A percentile compares a stretch with the other conserved stretches of the same genome.
These are phyloP conservation scores for Drosophila niveifrons DNA, from an alignment of 2,888 invertebrate species.

Conservation along the genomic window DNA sequence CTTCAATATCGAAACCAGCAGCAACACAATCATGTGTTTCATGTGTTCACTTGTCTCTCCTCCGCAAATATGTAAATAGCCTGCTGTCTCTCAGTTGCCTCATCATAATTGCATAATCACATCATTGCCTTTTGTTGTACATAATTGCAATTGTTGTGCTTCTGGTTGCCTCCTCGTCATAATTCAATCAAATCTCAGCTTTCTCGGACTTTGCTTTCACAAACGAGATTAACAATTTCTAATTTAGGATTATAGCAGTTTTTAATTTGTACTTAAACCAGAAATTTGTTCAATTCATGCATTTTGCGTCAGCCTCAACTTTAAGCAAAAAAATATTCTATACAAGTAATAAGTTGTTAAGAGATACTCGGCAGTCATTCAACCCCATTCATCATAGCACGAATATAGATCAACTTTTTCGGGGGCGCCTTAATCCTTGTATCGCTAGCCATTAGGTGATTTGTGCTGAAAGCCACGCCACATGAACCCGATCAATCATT, in stretches of 20 bases:
- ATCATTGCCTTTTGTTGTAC: constrained; percentile 34
- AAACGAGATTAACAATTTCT: background rate
- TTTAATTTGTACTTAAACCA: no score
- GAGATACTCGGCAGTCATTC: background rate
- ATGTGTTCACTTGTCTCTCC: background rate
- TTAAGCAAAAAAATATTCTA: no score
- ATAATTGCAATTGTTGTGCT: constrained; percentile 32
- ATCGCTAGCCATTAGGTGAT: constrained; percentile 25
- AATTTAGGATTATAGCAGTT: no score
- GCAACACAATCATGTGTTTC: constrained; percentile 2
- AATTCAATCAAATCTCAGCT: constrained; percentile 4
- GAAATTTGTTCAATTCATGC: no score
- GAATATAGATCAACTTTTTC: background rate
- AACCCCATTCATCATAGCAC: constrained; percentile 3
- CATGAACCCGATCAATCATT: constrained; percentile 51
- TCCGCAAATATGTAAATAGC: constrained; percentile 33
- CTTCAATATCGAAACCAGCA: constrained; percentile 10
- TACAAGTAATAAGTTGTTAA: no score
- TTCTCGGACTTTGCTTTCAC: background rate
- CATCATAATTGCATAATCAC: constrained; percentile 51
- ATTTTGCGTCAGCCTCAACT: no score
- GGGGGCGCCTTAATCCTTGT: background rate
- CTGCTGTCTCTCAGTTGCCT: background rate
- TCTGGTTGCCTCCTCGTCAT: constrained; percentile 2
- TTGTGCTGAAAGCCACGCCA: constrained; percentile 16